Conservation (phyloP, 2,113 vertebrate species). For the Dasyornis broadbenti region DNA sequence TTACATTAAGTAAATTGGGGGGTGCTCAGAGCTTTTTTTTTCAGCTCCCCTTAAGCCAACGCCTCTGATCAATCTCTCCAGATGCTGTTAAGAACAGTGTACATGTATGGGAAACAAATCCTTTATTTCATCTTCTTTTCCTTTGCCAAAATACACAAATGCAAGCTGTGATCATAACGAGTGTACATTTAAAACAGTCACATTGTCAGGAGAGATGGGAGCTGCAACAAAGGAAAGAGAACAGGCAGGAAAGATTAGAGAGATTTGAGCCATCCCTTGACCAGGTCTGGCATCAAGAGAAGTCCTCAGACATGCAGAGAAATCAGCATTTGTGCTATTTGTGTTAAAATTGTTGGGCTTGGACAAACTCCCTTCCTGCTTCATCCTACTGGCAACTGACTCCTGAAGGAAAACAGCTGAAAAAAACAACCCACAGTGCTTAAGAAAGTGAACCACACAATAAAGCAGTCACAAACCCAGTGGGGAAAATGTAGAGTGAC, state of each 20-base stretch:
- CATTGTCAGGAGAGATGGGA: not conserved
- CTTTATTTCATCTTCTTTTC: not conserved
- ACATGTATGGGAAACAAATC: not conserved
- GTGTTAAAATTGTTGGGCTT: not conserved
- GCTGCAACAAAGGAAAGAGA: not conserved
- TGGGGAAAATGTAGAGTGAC: slow-evolving; percentile 31
- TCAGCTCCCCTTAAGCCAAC: not conserved
- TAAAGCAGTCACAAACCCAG: not conserved
- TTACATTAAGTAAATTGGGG: not conserved
- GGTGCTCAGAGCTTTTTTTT: not conserved
- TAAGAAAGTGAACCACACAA: not conserved
- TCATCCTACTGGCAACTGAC: not conserved
- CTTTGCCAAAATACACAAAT: not conserved
- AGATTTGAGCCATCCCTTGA: not conserved
- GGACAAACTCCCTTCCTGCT: not conserved
- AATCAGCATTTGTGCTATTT: not conserved
- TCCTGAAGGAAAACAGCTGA: not conserved
- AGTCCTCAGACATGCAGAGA: not conserved
- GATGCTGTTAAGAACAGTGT: not conserved
- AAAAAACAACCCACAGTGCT: not conserved
- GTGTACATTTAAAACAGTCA: not conserved
- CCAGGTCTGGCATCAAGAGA: not conserved
- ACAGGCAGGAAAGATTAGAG: not conserved
- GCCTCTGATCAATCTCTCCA: not conserved
- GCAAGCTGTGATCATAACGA: not conserved